Percentiles rank a stretch among this genome's conserved stretches.
phyloP scores from a whole-genome alignment of 2,113 vertebrate genomes.

The Pelecanus crispus region DNA sequence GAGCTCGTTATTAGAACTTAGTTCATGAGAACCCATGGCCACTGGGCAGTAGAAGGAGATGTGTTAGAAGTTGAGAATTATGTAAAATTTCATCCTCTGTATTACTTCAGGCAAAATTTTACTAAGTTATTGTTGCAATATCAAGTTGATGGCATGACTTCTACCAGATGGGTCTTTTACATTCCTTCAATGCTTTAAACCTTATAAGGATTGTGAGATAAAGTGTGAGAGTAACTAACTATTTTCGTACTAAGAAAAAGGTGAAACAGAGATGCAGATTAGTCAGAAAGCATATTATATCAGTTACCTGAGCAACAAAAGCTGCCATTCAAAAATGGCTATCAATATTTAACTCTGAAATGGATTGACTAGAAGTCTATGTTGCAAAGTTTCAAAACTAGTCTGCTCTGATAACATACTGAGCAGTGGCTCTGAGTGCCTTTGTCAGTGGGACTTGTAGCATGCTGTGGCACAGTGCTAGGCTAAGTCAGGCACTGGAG shows the following conservation, averaged over 20 bases:
- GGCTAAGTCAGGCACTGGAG: neutral
- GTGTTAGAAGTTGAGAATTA: neutral
- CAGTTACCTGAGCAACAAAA: neutral
- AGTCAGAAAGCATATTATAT: neutral
- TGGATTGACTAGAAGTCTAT: neutral
- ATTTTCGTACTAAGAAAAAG: neutral
- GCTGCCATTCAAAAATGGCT: neutral
- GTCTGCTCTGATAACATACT: neutral
- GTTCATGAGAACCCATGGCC: neutral
- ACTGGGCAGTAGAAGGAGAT: neutral
- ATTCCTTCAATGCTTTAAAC: neutral
- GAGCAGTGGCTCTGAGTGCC: neutral
- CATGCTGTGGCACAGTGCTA: neutral
- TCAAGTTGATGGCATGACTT: neutral
- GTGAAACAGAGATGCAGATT: neutral
- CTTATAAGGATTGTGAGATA: neutral
- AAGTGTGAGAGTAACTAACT: neutral
- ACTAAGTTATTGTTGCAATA: neutral
- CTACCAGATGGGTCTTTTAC: neutral
- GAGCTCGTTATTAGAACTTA: neutral
- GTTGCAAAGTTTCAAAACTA: neutral
- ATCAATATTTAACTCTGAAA: neutral
- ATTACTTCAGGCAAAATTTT: neutral
- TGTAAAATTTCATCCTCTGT: neutral
- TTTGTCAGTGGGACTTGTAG: neutral